Evolutionary conservation across 2,797 vertebrate genomes (phyloP).

Genomic region (Muraenolepis orangiensis): DNA sequence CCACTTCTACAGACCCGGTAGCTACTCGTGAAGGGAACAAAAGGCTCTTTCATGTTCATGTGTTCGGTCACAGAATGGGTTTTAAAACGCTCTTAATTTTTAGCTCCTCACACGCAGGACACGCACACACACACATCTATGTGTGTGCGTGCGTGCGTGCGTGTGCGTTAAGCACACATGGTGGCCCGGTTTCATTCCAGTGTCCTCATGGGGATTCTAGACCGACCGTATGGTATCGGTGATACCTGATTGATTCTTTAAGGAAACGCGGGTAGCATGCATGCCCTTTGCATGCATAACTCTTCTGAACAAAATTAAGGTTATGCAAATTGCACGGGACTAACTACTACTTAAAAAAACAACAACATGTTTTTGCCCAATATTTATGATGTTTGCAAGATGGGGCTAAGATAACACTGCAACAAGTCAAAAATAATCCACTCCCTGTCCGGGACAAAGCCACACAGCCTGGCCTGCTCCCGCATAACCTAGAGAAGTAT

Average conservation of each 20-base stretch:
- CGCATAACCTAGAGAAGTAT: background rate
- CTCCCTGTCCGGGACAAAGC: background rate
- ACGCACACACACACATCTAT: constrained; percentile 55
- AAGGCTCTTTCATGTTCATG: constrained; percentile 40
- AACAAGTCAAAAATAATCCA: background rate
- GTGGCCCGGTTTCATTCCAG: constrained; percentile 26
- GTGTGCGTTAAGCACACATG: constrained; percentile 65
- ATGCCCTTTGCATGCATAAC: background rate
- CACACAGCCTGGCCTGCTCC: background rate
- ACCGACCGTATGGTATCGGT: background rate
- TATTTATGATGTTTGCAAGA: background rate
- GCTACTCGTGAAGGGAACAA: constrained; percentile 39
- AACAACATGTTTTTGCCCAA: background rate
- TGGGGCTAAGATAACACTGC: background rate
- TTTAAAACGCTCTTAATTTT: constrained; percentile 43
- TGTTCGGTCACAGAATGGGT: constrained; percentile 42
- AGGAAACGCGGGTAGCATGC: background rate
- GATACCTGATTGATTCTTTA: background rate
- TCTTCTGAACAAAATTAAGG: background rate
- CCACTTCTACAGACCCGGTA: background rate
- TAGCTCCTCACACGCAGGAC: constrained; percentile 60
- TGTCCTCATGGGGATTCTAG: background rate
- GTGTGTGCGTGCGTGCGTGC: constrained; percentile 52
- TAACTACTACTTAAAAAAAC: no score
- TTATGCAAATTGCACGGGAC: background rate